Percentiles rank a stretch among this genome's conserved stretches.
phyloP scores from a whole-genome alignment of 2,113 vertebrate genomes.

The Anarhynchus alexandrinus region DNA sequence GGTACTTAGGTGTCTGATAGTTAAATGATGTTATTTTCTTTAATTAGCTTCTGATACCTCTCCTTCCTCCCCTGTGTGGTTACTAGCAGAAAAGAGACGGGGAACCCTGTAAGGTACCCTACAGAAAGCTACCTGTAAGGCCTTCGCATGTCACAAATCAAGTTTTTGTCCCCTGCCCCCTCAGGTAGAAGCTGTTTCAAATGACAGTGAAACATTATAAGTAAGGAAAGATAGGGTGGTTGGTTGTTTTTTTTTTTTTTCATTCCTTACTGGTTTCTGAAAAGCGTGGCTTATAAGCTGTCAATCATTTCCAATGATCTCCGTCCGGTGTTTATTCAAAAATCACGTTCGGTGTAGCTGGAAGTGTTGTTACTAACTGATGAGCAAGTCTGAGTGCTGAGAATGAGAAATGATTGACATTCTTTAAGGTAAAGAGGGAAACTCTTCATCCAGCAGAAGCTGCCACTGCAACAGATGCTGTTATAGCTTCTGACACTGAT shows the following conservation, averaged over 20 bases:
- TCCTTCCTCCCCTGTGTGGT: background rate
- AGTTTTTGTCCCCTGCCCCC: background rate
- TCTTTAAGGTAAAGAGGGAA: conserved; percentile 55
- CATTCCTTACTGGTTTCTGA: conserved; percentile 11
- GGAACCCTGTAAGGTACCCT: background rate
- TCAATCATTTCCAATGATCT: conserved; percentile 62
- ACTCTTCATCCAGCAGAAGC: conserved; percentile 55
- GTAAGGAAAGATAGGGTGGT: background rate
- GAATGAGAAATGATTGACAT: conserved; percentile 70
- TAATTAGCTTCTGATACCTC: background rate
- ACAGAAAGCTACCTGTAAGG: background rate
- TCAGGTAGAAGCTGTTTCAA: conserved; percentile 13
- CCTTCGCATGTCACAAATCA: background rate
- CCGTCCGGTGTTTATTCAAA: conserved; percentile 64
- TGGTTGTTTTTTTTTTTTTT: background rate
- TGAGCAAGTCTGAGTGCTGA: conserved; percentile 61
- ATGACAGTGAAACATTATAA: conserved; percentile 31
- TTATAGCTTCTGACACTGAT: conserved; percentile 67
- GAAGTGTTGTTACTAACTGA: conserved; percentile 62
- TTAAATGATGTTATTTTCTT: background rate
- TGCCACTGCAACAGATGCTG: conserved; percentile 63
- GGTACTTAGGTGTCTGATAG: background rate
- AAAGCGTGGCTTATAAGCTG: conserved; percentile 40
- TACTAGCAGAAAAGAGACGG: background rate
- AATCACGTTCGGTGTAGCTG: conserved; percentile 62